Percentiles rank a stretch among this genome's conserved stretches.
phyloP scores from a whole-genome alignment of 1,140 invertebrate genomes.

The Akabosia matsudoensis region DNA sequence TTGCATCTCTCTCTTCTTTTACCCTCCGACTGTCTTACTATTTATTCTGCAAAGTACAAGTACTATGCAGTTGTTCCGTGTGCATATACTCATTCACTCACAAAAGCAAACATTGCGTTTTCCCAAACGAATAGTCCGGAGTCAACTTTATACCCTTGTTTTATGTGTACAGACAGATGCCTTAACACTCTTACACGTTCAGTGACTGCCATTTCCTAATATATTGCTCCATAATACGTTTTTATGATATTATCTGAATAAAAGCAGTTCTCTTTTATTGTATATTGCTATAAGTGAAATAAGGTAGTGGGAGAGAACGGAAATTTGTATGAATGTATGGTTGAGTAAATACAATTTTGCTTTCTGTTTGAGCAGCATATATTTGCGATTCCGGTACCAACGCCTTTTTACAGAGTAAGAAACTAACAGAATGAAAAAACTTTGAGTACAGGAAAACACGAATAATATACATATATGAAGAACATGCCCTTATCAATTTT shows the following conservation, averaged over 20 bases:
- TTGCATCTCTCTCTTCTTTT: neutral
- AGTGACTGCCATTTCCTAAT: neutral
- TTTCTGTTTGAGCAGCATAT: neutral
- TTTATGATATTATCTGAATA: neutral
- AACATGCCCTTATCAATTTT: too few species aligned
- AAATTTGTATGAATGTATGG: neutral
- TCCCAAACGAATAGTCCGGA: too few species aligned
- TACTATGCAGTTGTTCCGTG: neutral
- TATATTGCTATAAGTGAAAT: too few species aligned
- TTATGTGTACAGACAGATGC: too few species aligned
- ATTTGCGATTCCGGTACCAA: too few species aligned
- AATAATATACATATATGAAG: too few species aligned
- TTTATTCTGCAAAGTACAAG: neutral
- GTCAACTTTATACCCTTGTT: slow-evolving; percentile 11
- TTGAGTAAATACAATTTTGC: neutral
- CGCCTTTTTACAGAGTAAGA: too few species aligned
- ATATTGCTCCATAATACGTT: neutral
- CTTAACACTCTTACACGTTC: neutral
- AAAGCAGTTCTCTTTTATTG: too few species aligned
- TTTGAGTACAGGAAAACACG: too few species aligned
- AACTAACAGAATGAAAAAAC: too few species aligned
- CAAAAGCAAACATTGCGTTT: slow-evolving; percentile 4
- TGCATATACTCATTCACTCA: neutral
- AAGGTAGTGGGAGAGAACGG: too few species aligned
- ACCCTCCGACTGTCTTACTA: too few species aligned